phyloP scores from a whole-genome alignment of 2,113 vertebrate genomes.

The Leptodactylus fuscus region DNA sequence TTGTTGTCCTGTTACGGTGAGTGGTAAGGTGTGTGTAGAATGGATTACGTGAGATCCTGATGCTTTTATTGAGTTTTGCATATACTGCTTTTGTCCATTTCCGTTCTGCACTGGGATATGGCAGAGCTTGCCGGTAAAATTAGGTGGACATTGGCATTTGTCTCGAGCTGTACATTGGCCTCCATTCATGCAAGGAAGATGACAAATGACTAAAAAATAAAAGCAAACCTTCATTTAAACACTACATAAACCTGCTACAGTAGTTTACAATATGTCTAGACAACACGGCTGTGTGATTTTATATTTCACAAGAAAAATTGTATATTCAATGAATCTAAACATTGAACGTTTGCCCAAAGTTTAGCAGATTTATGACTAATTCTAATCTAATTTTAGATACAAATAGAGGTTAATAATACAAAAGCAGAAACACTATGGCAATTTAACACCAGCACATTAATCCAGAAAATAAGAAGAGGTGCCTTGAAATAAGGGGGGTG shows the following conservation, averaged over 20 bases:
- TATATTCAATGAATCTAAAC: no score
- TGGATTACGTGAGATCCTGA: constrained; percentile 82
- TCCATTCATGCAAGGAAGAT: constrained; percentile 96
- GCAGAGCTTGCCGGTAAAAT: constrained; percentile 95
- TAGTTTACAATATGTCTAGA: not conserved
- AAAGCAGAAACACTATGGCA: no score
- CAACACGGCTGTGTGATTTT: no score
- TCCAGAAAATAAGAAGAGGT: no score
- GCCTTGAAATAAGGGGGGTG: no score
- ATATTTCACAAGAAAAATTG: no score
- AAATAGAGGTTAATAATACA: no score
- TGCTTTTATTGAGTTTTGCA: constrained; percentile 76
- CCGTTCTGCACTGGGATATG: constrained; percentile 85
- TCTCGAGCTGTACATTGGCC: constrained; percentile 93
- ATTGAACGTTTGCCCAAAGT: no score
- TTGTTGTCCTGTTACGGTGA: constrained; percentile 89
- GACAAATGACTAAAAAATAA: constrained; percentile 90
- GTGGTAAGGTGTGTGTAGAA: constrained; percentile 94
- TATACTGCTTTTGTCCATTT: constrained; percentile 72
- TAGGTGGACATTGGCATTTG: constrained; percentile 95
- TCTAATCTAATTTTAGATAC: no score
- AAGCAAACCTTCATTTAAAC: not conserved
- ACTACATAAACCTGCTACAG: not conserved
- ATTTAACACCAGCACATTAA: no score
- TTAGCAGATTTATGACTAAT: no score